Evolutionary conservation across 2,113 vertebrate genomes (phyloP).

Genomic region (Macquaria ambigua): DNA sequence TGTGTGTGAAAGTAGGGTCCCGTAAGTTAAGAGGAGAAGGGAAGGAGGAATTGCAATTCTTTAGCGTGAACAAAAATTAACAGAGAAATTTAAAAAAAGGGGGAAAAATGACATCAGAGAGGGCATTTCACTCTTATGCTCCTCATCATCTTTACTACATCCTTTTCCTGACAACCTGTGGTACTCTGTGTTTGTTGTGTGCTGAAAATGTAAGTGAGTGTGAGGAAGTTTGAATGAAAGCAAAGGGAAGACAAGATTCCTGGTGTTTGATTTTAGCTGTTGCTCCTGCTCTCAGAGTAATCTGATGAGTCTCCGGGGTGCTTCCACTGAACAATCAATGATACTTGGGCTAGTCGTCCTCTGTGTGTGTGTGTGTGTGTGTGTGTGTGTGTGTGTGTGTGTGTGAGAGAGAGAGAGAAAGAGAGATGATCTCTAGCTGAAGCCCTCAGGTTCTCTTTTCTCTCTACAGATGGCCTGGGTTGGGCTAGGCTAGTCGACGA

Average conservation of each 20-base stretch:
- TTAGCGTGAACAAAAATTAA: neutral
- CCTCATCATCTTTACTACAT: constrained; percentile 16
- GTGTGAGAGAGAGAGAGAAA: neutral
- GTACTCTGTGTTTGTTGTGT: constrained; percentile 8
- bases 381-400: constrained; percentile 23
- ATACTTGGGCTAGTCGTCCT: constrained; percentile 5
- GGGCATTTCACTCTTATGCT: neutral
- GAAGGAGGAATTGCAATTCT: neutral
- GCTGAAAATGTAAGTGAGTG: neutral
- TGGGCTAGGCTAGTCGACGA: constrained; percentile 45
- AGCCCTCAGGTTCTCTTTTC: constrained; percentile 59
- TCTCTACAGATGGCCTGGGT: constrained; percentile 65
- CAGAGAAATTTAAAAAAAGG: neutral
- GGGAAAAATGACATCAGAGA: neutral
- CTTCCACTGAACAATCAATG: constrained; percentile 70
- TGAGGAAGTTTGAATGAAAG: constrained; percentile 41
- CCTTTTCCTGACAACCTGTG: constrained; percentile 57
- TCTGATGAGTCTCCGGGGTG: constrained; percentile 69
- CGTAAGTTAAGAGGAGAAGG: constrained; percentile 12
- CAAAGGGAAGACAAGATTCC: constrained; percentile 39
- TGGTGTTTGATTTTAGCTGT: constrained; percentile 57
- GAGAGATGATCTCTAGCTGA: constrained; percentile 32
- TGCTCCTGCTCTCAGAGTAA: constrained; percentile 55
- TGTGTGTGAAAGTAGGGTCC: neutral
- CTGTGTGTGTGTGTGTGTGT: constrained; percentile 16